A percentile compares a stretch with the other conserved stretches of the same genome.
Conservation (phyloP, 2,888 invertebrate species). For the Camptogramma bilineatum region DNA sequence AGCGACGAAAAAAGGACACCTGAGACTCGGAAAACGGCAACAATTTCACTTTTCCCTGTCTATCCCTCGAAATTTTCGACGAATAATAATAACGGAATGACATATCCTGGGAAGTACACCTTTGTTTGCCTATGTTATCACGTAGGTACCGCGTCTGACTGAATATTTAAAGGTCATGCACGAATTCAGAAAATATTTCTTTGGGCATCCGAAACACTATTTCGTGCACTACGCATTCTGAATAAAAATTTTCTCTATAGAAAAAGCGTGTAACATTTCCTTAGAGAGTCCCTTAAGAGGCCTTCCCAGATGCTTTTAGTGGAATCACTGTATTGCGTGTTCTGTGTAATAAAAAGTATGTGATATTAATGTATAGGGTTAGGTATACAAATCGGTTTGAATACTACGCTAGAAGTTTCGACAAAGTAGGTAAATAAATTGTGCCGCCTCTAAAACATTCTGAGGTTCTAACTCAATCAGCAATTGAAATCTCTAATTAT, state of each 20-base stretch:
- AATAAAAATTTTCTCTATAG: constrained; percentile 65
- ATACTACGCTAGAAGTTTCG: constrained; percentile 51
- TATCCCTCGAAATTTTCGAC: constrained; percentile 40
- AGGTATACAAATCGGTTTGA: constrained; percentile 61
- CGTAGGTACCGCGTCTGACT: constrained; percentile 29
- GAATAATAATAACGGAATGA: constrained; percentile 46
- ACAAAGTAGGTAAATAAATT: constrained; percentile 37
- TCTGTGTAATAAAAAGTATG: constrained; percentile 63
- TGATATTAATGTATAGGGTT: constrained; percentile 62
- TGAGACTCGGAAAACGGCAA: constrained; percentile 54
- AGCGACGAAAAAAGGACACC: constrained; percentile 60
- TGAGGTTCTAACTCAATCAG: constrained; percentile 28
- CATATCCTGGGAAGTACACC: constrained; percentile 56
- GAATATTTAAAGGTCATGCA: constrained; percentile 35
- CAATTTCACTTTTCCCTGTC: constrained; percentile 47
- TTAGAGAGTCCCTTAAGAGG: constrained; percentile 54
- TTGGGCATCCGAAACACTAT: constrained; percentile 66
- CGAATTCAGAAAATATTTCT: constrained; percentile 65
- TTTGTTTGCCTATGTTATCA: constrained; percentile 71
- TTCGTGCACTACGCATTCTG: constrained; percentile 61
- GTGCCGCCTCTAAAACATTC: constrained; percentile 19
- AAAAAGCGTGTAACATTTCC: constrained; percentile 59
- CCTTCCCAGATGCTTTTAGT: constrained; percentile 72
- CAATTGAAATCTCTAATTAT: constrained; percentile 32
- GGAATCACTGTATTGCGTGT: constrained; percentile 78